Base-by-base conservation (phyloP, 2,888 invertebrate species). In the Sarcophaga subvicina region DNA sequence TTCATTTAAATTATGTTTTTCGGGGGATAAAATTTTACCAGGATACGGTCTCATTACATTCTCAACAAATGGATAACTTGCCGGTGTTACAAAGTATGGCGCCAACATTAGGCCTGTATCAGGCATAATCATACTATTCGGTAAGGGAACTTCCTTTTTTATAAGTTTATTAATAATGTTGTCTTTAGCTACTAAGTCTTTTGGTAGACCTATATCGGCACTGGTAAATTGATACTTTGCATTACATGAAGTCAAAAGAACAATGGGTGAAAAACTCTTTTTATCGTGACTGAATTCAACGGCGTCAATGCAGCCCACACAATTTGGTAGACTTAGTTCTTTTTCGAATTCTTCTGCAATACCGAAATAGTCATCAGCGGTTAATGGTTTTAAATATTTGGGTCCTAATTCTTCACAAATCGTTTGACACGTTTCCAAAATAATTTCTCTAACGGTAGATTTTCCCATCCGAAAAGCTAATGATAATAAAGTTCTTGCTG, bases 381-480 rank as follows among this genome's bases (percentile, higher is more conserved):
- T 66, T 3, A 25, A 66, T 0, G 49, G 6, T 49, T 84, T 84
- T 2, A 87, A 14, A 22, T 84, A 87, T 4, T 12, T 54, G 0
- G 83, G 73, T 14, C 84, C 83, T 12, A 87, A 62, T 71, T 81
- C 78, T 60, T 81, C 80, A 45, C 77, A 80, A n/a, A 87, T 87
- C 11, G 70, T 77, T 63, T 81, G 84, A 63, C 87, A 87, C 20
- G 87, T 87, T 10, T 87, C 87, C 11, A 78, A 62, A 62, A 87
- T 84, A 63, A 87, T 87, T 71, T 78, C 81, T 25, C 87, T 27
- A 4, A 87, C 80, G 10, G 87, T 87, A 2, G 87, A 81, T 66
- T 80, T 81, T 10, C 87, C 87, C 83, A 87, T 80, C 2, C 87
- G 87, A 76, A 87, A 87, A 22, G 87, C 87, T 63, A 87, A 67